Percentiles rank a stretch among this genome's conserved stretches.
Conservation (phyloP, 2,888 invertebrate species). For the Epistrophe grossulariae region DNA sequence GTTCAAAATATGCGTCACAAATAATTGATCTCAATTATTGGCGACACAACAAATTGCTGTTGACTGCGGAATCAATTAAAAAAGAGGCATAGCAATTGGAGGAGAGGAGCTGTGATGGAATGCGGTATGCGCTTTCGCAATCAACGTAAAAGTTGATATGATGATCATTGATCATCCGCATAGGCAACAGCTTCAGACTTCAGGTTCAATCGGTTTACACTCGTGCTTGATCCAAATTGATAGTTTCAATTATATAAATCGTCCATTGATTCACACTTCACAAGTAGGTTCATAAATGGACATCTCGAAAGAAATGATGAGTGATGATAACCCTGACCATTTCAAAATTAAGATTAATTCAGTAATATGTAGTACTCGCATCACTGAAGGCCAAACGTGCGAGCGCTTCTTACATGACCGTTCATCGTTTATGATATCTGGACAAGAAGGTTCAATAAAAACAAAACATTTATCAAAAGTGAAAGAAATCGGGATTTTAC, state of each 20-base stretch:
- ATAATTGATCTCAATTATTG: slow-evolving; percentile 72
- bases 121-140: slow-evolving; percentile 36
- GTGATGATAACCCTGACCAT: slow-evolving; percentile 37
- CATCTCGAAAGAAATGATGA: slow-evolving; percentile 3
- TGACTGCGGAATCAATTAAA: slow-evolving; percentile 67
- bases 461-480: slow-evolving; percentile 7
- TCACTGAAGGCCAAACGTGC: slow-evolving; percentile 35
- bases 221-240: slow-evolving; percentile 19
- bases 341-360: slow-evolving; percentile 14
- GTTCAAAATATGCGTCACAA: slow-evolving; percentile 61
- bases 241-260: slow-evolving; percentile 6
- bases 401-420: slow-evolving; percentile 16
- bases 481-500: slow-evolving; percentile 43
- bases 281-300: not conserved
- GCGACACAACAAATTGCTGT: slow-evolving; percentile 70
- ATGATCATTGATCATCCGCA: slow-evolving; percentile 24
- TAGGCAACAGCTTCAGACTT: not conserved
- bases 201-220: not conserved
- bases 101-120: not conserved
- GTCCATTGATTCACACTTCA: slow-evolving; percentile 25
- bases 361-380: slow-evolving; percentile 8
- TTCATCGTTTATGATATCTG: not conserved
- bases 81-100: not conserved
- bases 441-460: not conserved
- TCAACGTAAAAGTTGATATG: slow-evolving; percentile 2